These are phyloP conservation scores for Mallotus villosus DNA, from an alignment of 2,797 vertebrate species.

Conservation along the genomic window DNA sequence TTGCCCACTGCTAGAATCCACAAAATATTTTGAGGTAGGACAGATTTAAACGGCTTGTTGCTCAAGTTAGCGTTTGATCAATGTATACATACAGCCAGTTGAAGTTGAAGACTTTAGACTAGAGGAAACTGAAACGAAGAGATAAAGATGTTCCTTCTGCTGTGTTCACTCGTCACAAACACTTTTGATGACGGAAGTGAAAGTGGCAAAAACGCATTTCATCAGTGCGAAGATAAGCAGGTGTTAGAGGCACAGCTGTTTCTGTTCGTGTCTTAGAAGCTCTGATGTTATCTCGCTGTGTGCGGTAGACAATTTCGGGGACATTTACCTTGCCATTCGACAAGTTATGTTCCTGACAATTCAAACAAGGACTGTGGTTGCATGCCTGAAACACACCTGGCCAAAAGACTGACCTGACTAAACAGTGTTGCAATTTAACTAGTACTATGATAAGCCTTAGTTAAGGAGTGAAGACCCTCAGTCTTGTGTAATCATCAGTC, in stretches of 20 bases:
- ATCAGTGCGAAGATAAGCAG: background rate
- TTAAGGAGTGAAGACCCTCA: background rate
- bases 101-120: too few relatives aligned
- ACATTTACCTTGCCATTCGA: too few relatives aligned
- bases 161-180: too few relatives aligned
- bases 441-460: background rate
- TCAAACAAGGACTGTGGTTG: background rate
- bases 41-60: too few relatives aligned
- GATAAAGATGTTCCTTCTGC: background rate
- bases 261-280: too few relatives aligned
- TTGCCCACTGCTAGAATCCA: too few relatives aligned
- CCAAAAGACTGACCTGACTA: background rate
- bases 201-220: background rate
- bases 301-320: too few relatives aligned
- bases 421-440: background rate
- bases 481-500: background rate
- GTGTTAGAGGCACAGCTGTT: background rate
- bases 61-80: too few relatives aligned
- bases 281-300: background rate
- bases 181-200: constrained; percentile 7
- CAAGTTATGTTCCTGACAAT: too few relatives aligned
- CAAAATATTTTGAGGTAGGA: too few relatives aligned
- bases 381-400: background rate
- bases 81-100: too few relatives aligned
- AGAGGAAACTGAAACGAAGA: too few relatives aligned